Percentiles rank a stretch among this genome's conserved stretches.
Conservation (phyloP, 2,113 vertebrate species). For the Anseranas semipalmata region DNA sequence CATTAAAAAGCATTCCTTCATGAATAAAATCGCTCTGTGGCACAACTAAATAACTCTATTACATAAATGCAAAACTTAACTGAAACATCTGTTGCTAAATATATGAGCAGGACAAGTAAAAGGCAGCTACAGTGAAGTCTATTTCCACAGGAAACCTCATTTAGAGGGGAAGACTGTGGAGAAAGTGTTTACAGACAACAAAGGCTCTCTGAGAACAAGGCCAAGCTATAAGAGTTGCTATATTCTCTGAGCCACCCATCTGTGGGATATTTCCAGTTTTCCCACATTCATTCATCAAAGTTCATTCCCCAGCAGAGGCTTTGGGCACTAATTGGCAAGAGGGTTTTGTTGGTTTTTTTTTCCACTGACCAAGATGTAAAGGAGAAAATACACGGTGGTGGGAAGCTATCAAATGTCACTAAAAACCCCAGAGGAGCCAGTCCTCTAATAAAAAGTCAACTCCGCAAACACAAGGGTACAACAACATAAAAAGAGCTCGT, state of each 20-base stretch:
- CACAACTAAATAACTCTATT: background rate
- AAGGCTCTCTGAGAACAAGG: background rate
- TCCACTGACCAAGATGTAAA: background rate
- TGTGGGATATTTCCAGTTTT: background rate
- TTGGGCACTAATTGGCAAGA: background rate
- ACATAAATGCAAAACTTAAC: background rate
- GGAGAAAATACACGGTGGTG: background rate
- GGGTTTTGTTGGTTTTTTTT: background rate
- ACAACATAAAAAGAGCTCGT: background rate
- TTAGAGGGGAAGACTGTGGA: background rate
- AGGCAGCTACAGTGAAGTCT: background rate
- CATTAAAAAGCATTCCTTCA: background rate
- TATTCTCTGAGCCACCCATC: background rate
- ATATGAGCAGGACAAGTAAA: background rate
- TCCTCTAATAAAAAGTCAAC: background rate
- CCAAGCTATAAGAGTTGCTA: background rate
- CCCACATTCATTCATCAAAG: background rate
- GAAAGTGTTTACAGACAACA: background rate
- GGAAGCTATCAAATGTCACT: background rate
- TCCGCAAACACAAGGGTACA: background rate
- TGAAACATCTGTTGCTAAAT: background rate
- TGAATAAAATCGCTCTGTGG: background rate
- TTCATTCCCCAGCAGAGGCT: background rate
- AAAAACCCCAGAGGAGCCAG: background rate
- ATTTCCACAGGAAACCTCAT: conserved; percentile 2